Percentiles rank a stretch among this genome's conserved stretches.
These are phyloP conservation scores for Archaeoteleia sp. DNA, from an alignment of 2,888 invertebrate species.

Conservation along the genomic window DNA sequence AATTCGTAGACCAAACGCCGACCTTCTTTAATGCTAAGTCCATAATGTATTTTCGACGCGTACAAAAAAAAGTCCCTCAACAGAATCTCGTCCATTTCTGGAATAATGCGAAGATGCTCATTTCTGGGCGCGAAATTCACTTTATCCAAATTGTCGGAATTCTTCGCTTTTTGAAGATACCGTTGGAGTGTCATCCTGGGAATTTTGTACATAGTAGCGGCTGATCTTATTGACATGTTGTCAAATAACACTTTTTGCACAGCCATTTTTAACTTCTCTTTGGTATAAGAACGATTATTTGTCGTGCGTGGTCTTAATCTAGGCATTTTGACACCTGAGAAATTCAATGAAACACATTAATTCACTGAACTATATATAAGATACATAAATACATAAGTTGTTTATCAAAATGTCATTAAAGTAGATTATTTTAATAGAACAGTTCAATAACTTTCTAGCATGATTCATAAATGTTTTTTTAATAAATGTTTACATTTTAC, in stretches of 20 bases:
- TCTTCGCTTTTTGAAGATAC: conserved; percentile 30
- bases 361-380: too few species aligned
- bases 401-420: too few species aligned
- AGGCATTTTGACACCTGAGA: conserved; percentile 16
- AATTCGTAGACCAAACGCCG: conserved; percentile 39
- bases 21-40: conserved; percentile 44
- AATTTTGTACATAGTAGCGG: conserved; percentile 27
- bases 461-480: too few species aligned
- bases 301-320: neutral
- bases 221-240: conserved; percentile 33
- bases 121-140: conserved; percentile 23
- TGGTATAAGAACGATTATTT: conserved; percentile 15
- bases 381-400: too few species aligned
- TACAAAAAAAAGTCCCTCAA: conserved; percentile 37
- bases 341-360: too few species aligned
- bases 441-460: too few species aligned
- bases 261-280: conserved; percentile 27
- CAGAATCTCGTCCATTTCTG: conserved; percentile 28
- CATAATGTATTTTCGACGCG: conserved; percentile 27
- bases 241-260: conserved; percentile 29
- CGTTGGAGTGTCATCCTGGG: conserved; percentile 38
- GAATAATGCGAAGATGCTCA: conserved; percentile 25
- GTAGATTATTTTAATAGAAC: too few species aligned
- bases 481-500: too few species aligned
- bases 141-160: conserved; percentile 15